A percentile compares a stretch with the other conserved stretches of the same genome.
Conservation (phyloP, 2,113 vertebrate genomes). For the Rattus norvegicus region GRCr8 NC_086024.1:57937001-57937500, state of each 20-base stretch:
- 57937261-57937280: background rate
- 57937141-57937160: conserved; percentile 13
- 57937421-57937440: background rate
- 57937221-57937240: background rate
- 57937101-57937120: conserved; percentile 24
- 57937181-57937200: background rate
- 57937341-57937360: background rate
- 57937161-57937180: background rate
- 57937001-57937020: background rate
- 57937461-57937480: background rate
- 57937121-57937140: background rate
- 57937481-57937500: no score
- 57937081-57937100: conserved; percentile 5
- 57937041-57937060: background rate
- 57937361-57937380: background rate
- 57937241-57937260: background rate
- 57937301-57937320: background rate
- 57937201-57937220: background rate
- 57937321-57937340: conserved; percentile 1
- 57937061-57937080: background rate
- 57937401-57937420: background rate
- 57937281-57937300: background rate
- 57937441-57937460: background rate
- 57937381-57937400: background rate
- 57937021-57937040: background rate